Base-by-base conservation (phyloP, 2,797 vertebrate genomes). In the Danio aesculapii region DNA sequence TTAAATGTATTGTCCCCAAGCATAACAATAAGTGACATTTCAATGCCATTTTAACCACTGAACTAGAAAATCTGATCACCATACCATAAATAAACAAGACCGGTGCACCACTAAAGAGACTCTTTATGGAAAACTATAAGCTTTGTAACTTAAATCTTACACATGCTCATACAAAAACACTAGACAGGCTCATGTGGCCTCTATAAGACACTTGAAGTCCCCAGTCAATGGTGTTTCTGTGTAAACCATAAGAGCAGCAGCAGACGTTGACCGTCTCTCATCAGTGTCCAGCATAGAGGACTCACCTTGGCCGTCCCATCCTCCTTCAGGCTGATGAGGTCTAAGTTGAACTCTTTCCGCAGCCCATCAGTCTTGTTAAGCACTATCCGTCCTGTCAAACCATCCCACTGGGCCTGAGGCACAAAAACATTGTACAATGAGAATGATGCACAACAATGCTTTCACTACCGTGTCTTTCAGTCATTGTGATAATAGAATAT, bases 291-390 rank as follows among this genome's bases (percentile, higher is more conserved):
- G 39, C 57, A 66, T 8, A 75, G 12, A 14, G 21, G 84, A 69
- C 86, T 96, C 94, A 99, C 98, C 96, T 98, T 98, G 90, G 95
- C 93, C 46, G 95, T 94, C 85, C 97, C 97, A 52, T 99, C 98
- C 86, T 99, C 98, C 91, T 97, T 98, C 84, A 99, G 96, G 89
- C 97, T 98, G 93, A 99, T 99, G 88, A 99, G 94, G 91, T 99
- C 98, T 94, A 99, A 94, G 92, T 98, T 95, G 84, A 99, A 99
- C 93, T 98, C 95, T 89, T 94, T 98, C 89, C 98, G 92, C 85
- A 98, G 93, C 87, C 98, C 98, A 5, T 99, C 96, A 0, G 95
- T 98, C 92, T 97, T 98, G 92, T 99, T 98, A 90, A 99, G 97
- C 89, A 96, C 95, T 88, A 99, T 99, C 82, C 94, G 95, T 16